Percentiles rank a stretch among this genome's conserved stretches.
These are phyloP conservation scores for Pongo pygmaeus DNA, from an alignment of 2,113 vertebrate genomes.

Conservation along the genomic window DNA sequence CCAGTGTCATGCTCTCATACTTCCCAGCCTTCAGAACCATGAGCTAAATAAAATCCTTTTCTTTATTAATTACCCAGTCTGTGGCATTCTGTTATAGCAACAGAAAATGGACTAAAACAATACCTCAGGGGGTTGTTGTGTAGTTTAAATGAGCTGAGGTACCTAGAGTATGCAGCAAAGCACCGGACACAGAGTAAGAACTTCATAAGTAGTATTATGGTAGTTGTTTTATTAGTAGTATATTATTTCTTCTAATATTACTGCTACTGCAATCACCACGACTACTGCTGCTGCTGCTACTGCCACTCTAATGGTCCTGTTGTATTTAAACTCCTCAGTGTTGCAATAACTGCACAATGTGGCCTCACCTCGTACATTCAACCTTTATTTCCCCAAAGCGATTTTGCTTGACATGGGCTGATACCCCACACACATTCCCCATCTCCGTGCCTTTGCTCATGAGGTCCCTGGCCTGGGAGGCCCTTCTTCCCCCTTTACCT, in stretches of 20 bases:
- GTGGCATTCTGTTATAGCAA: background rate
- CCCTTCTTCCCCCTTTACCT: background rate
- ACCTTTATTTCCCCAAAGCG: background rate
- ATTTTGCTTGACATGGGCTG: background rate
- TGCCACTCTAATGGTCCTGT: background rate
- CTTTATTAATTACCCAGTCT: background rate
- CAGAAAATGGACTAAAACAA: background rate
- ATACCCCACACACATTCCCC: background rate
- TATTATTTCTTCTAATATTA: background rate
- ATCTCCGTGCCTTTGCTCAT: rapidly evolving
- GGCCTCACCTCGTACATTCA: background rate
- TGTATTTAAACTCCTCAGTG: rapidly evolving
- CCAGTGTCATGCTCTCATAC: background rate
- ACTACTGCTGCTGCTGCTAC: background rate
- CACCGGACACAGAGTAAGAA: background rate
- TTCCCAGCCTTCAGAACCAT: background rate
- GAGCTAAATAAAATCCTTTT: background rate
- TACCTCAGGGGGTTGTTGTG: background rate
- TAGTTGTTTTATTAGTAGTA: background rate
- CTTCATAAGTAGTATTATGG: rapidly evolving
- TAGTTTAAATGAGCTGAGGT: background rate
- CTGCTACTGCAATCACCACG: background rate
- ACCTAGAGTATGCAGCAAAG: background rate
- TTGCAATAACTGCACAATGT: background rate
- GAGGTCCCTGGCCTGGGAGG: background rate